Percentiles rank a stretch among this genome's conserved stretches.
phyloP scores from a whole-genome alignment of 2,113 vertebrate species.

The Phylloscopus whistleri region DNA sequence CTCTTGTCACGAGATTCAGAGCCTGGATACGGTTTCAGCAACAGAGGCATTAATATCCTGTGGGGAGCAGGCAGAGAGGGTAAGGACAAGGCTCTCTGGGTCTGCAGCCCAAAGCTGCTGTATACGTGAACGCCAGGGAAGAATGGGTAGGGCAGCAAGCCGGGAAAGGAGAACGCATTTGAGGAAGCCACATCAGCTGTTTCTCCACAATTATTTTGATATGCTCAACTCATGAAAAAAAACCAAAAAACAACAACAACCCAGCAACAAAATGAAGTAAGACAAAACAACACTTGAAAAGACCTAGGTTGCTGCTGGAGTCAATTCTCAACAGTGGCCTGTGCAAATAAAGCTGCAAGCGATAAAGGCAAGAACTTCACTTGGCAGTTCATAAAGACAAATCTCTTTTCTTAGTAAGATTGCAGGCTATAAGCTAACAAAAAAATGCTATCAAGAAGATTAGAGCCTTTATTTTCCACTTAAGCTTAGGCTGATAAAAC shows the following conservation, averaged over 20 bases:
- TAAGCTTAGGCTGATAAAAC: conserved; percentile 41
- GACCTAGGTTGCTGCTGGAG: neutral
- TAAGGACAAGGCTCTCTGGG: neutral
- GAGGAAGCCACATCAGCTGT: neutral
- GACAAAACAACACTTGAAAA: neutral
- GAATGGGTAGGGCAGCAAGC: neutral
- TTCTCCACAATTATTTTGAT: neutral
- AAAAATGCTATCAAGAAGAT: conserved; percentile 39
- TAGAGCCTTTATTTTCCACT: conserved; percentile 60
- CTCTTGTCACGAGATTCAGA: neutral
- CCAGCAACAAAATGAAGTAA: neutral
- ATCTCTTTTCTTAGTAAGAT: conserved; percentile 45
- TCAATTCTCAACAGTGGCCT: neutral
- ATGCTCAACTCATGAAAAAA: neutral
- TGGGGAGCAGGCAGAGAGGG: neutral
- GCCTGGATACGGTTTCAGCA: neutral
- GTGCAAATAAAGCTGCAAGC: neutral
- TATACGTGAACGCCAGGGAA: neutral
- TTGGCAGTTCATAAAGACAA: conserved; percentile 36
- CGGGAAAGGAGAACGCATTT: neutral
- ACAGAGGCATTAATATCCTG: neutral
- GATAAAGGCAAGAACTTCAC: neutral
- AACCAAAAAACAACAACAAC: neutral
- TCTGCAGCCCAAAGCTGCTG: neutral
- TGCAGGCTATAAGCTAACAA: conserved; percentile 33